phyloP scores from a whole-genome alignment of 2,888 invertebrate species.

The Omphaloscelis lunosa region DNA sequence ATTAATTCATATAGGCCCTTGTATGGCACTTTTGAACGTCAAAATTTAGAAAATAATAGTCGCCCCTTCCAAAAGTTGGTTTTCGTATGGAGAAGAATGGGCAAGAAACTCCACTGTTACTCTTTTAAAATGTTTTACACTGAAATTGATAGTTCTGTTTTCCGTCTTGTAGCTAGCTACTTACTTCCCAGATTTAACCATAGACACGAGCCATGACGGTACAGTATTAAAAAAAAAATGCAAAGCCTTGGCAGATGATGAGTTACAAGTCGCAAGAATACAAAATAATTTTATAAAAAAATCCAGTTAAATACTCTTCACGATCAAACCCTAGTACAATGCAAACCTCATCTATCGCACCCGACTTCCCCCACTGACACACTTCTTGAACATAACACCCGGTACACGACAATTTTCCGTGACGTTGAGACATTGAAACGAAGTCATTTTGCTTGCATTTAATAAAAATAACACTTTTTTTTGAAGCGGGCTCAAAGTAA shows the following conservation, averaged over 20 bases:
- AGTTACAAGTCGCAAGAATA: neutral
- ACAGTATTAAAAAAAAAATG: neutral
- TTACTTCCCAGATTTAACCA: neutral
- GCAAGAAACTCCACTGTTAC: too few relatives aligned
- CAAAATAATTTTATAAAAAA: conserved; percentile 1
- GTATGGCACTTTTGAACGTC: too few relatives aligned
- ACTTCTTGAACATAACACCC: conserved; percentile 61
- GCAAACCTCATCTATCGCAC: conserved; percentile 30
- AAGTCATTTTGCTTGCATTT: conserved; percentile 83
- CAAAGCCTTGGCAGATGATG: too few relatives aligned
- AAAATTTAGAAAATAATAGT: too few relatives aligned
- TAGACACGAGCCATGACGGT: fast-evolving
- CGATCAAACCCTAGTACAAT: conserved; percentile 29
- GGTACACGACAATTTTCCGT: conserved; percentile 61
- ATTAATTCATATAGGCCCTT: too few relatives aligned
- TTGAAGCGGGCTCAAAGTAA: conserved; percentile 81
- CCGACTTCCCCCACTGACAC: conserved; percentile 41
- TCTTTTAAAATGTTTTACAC: too few relatives aligned
- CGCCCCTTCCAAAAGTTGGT: too few relatives aligned
- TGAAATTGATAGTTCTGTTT: neutral
- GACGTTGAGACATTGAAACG: conserved; percentile 70
- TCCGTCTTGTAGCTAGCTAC: neutral
- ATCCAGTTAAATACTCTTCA: conserved; percentile 5
- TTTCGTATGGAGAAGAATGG: too few relatives aligned
- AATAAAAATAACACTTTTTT: conserved; percentile 86